These are phyloP conservation scores for Clarias macrocephalus DNA, from an alignment of 2,113 vertebrate genomes.

Conservation along the genomic window DNA sequence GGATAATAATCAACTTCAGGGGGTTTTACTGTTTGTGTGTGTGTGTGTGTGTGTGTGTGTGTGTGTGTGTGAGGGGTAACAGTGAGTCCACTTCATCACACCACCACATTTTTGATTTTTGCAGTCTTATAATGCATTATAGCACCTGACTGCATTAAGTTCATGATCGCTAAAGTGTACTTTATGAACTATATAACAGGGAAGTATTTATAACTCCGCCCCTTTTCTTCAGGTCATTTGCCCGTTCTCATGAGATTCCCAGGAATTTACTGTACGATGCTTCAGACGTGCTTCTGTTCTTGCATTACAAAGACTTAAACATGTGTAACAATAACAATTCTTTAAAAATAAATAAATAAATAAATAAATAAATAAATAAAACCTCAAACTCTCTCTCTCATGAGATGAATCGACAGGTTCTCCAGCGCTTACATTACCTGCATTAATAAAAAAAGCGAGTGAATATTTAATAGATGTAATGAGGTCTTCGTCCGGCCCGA, in stretches of 20 bases:
- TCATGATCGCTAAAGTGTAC: neutral
- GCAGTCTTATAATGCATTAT: neutral
- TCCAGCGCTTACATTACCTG: neutral
- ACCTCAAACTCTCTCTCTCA: neutral
- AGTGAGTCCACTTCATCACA: no score
- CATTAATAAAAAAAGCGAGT: neutral
- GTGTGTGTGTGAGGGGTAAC: no score
- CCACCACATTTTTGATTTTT: no score
- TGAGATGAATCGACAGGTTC: neutral
- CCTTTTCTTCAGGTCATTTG: neutral
- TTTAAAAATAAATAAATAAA: neutral
- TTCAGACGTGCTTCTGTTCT: neutral
- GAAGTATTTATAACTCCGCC: neutral
- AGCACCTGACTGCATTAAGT: neutral
- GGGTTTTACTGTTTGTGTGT: no score
- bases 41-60: no score
- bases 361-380: no score
- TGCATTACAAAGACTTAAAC: neutral
- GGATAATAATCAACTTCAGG: no score
- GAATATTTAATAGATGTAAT: slow-evolving; percentile 22
- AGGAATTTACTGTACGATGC: neutral
- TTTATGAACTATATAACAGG: neutral
- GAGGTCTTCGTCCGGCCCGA: neutral
- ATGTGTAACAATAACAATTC: neutral
- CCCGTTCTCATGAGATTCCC: neutral